Base-by-base conservation (phyloP, 2,113 vertebrate genomes). In the Orthochromis indermauri region DNA sequence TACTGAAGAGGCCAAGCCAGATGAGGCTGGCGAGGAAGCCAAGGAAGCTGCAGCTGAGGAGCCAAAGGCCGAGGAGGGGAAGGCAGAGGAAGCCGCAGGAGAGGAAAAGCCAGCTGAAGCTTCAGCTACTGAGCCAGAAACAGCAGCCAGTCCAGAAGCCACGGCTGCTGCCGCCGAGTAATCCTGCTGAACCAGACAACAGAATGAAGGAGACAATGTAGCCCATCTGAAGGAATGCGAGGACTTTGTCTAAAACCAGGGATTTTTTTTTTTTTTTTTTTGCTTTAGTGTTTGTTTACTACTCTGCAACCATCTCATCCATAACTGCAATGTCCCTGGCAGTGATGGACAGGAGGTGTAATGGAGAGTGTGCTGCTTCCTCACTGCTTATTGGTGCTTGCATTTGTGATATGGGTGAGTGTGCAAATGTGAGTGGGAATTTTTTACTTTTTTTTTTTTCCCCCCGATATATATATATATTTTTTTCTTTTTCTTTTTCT, bases 221-320 rank as follows among this genome's bases (percentile, higher is more conserved):
- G 94, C 93, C 93, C 87, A 96, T 97, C 97, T 97, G 97, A 95
- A 97, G 97, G 97, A 98, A 97, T 97, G 97, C 96, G 96, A 98
- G 97, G 97, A 98, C 97, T 98, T 76, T 97, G 97, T 98, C 97
- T 98, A 97, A 97, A 97, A 98, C 95, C 94, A 94, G 93, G 95
- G 95, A 95, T 93, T 95, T 91, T 86, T 83, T 10, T 57, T 78
- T 8, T 88, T 94, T 89, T 95, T 88, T 79, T 80, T 11, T 84
- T 95, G 73, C 26, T 31, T 31, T 31, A 10, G 78, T 92, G 84
- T 92, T 92, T 93, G 89, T 95, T 95, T 95, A 93, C 89, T 94
- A 85, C 94, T 94, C 90, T 94, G 83, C 83, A 94, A 92, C 90
- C 92, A 94, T 94, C 92, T 94, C 95, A 95, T 95, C 92, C 95